These are phyloP conservation scores for Drosophila rubida DNA, from an alignment of 2,888 invertebrate species.

Conservation along the genomic window DNA sequence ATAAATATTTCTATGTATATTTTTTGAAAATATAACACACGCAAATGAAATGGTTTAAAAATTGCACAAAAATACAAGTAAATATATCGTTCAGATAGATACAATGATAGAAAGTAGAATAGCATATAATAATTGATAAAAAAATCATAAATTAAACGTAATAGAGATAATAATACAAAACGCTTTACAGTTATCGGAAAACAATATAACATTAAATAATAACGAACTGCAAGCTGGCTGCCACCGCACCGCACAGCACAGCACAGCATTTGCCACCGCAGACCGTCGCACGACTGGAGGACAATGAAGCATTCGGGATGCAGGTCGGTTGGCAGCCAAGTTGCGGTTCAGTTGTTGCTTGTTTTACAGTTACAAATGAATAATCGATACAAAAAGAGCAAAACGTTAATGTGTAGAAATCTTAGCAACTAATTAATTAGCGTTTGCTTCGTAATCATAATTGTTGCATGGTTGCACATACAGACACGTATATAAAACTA, in stretches of 20 bases:
- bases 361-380: conserved; percentile 32
- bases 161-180: conserved; percentile 79
- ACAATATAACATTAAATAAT: conserved; percentile 64
- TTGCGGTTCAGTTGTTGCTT: background rate
- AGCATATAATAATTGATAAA: conserved; percentile 25
- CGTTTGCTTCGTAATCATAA: conserved; percentile 34
- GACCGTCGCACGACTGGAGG: conserved; percentile 38
- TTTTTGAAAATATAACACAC: conserved; percentile 66
- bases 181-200: conserved; percentile 74
- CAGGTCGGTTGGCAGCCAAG: conserved; percentile 9
- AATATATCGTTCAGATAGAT: conserved; percentile 31
- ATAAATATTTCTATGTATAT: conserved; percentile 52
- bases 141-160: conserved; percentile 76
- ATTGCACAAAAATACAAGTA: conserved; percentile 78
- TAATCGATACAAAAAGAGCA: conserved; percentile 61
- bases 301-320: background rate
- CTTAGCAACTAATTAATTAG: conserved; percentile 58
- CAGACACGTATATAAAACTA: conserved; percentile 45
- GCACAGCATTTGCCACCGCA: background rate
- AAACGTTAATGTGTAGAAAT: conserved; percentile 55
- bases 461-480: conserved; percentile 17
- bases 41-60: conserved; percentile 76
- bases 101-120: conserved; percentile 19
- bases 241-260: conserved; percentile 11
- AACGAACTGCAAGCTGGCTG: conserved; percentile 12